Base-by-base conservation (phyloP, 2,888 invertebrate genomes). In the Agrotis ipsilon region DNA sequence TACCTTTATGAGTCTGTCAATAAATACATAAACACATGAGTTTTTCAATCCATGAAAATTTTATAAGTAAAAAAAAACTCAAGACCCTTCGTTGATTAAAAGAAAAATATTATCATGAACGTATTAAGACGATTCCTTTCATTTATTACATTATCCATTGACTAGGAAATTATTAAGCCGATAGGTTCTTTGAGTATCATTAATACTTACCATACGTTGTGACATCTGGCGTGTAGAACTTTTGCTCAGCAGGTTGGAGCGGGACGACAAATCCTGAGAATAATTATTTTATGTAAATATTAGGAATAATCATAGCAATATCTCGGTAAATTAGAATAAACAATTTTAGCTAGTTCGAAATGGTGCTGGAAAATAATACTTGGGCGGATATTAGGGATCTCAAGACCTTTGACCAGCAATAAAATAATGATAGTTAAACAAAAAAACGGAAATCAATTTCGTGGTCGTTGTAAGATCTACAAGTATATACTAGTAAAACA, bases 191-290 rank as follows among this genome's bases (percentile, higher is more conserved):
- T 62, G 32, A 61, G 43, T 67, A 43, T 67, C 60, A 59, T 67
- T 71, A 51, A 59, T 72, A 84, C 92, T 92, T 85, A 96, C 96
- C 96, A 83, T 93, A 96, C 16, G 96, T 96, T 27, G 96, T 95
- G 57, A 95, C 95, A 86, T 96, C 96, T 57, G 95, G 95, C 2
- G 94, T 94, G 71, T 91, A 95, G 83, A 94, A 95, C 82, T 96
- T 96, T 83, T 96, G 96, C 82, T 96, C 95, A 2, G 96, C 96
- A 43, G 96, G 96, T 78, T 94, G 96, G 11, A 96, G 84, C 0
- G 96, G 96, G 18, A 96, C 94, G 64, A 96, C 93, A 65, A 91
- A 94, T 67, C 94, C 96, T 96, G 86, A 49, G 81, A 85, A 82
- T 77, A 49, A 75, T 68, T 60, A 16, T 55, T 43, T 39, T 16